Evolutionary conservation across 2,888 invertebrate species (phyloP).

Genomic region (Tenthredo notha): DNA sequence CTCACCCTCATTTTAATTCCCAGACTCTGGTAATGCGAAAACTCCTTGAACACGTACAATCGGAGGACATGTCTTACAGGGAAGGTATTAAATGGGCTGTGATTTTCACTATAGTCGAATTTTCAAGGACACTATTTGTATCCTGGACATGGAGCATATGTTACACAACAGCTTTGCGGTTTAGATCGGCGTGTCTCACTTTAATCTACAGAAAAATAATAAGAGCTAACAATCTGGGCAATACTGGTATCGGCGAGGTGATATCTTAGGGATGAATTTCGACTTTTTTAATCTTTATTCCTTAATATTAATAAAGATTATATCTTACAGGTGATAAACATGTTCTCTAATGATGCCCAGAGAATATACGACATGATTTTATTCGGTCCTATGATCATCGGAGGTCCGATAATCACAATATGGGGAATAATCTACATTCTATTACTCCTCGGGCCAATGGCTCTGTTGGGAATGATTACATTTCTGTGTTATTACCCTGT

Average conservation of each 20-base stretch:
- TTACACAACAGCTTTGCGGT: conserved; percentile 77
- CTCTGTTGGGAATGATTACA: conserved; percentile 79
- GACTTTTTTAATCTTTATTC: neutral
- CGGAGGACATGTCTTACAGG: conserved; percentile 73
- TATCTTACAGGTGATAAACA: conserved; percentile 79
- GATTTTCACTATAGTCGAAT: conserved; percentile 77
- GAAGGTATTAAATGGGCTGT: conserved; percentile 79
- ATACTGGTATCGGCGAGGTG: conserved; percentile 78
- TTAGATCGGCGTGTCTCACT: conserved; percentile 75
- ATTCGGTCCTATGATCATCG: conserved; percentile 79
- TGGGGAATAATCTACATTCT: conserved; percentile 79
- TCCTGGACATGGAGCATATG: conserved; percentile 80
- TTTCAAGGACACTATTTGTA: conserved; percentile 77
- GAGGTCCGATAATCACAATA: conserved; percentile 80
- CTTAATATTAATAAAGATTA: neutral
- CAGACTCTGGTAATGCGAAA: conserved; percentile 79
- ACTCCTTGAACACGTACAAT: conserved; percentile 77
- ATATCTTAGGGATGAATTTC: neutral
- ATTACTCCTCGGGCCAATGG: conserved; percentile 80
- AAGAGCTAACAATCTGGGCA: conserved; percentile 75
- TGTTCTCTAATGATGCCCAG: conserved; percentile 81
- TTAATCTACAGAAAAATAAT: conserved; percentile 76
- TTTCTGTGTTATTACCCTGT: conserved; percentile 80
- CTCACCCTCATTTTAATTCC: conserved; percentile 53
- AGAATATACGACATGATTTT: conserved; percentile 80